Conservation (phyloP, 30 jellyfish, hydroid and myxozoan species). For the Turritopsis rubra region DNA sequence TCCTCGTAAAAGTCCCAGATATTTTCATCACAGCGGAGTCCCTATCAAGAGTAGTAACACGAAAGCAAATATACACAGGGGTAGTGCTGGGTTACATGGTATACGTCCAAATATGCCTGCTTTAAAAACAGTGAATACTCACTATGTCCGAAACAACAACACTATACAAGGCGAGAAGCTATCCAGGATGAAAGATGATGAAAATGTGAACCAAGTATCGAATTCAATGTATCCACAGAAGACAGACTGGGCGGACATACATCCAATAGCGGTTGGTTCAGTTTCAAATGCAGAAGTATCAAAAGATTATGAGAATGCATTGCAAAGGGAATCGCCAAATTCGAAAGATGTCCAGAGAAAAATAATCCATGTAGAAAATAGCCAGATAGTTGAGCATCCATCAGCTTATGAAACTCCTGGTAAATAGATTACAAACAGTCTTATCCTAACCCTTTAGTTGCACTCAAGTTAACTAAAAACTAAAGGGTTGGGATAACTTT, state of each 20-base stretch:
- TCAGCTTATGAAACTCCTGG: neutral
- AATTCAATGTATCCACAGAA: slow-evolving; percentile 28
- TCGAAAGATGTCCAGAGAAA: neutral
- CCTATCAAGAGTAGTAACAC: neutral
- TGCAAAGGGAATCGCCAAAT: neutral
- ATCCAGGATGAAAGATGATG: no score
- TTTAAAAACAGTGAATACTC: neutral
- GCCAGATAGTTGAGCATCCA: neutral
- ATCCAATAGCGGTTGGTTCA: neutral
- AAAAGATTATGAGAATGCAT: neutral
- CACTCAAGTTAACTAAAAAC: no score
- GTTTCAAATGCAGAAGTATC: neutral
- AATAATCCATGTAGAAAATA: neutral
- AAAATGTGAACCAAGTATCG: no score
- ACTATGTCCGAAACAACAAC: neutral
- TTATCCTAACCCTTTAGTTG: no score
- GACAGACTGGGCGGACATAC: slow-evolving; percentile 31
- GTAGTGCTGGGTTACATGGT: neutral
- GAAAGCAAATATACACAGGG: neutral
- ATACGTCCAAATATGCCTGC: neutral
- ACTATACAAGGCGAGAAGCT: neutral
- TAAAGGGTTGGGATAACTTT: no score
- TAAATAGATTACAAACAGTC: no score
- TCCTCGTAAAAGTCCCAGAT: neutral
- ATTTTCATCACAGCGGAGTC: neutral